A percentile compares a stretch with the other conserved stretches of the same genome.
Evolutionary conservation across 2,888 invertebrate genomes (phyloP).

Genomic region (Andrena bicolor): DNA sequence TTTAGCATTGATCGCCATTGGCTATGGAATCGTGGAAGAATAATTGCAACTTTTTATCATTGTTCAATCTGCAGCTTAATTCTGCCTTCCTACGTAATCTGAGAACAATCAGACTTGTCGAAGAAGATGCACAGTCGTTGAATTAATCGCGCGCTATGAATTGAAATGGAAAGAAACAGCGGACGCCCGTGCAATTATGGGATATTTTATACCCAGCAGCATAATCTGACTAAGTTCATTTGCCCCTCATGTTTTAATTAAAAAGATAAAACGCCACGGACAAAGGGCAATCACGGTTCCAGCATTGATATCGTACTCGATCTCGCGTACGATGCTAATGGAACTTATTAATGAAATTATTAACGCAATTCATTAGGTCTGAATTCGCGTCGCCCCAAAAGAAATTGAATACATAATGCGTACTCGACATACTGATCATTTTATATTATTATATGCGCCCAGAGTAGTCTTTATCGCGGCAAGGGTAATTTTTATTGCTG

Average conservation of each 20-base stretch:
- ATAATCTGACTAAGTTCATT: conserved; percentile 4
- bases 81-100: neutral
- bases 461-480: conserved; percentile 8
- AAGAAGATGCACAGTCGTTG: neutral
- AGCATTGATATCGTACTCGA: neutral
- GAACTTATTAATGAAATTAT: conserved; percentile 13
- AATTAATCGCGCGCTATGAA: neutral
- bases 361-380: conserved; percentile 18
- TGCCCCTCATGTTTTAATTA: conserved; percentile 1
- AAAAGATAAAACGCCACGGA: conserved; percentile 19
- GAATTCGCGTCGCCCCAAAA: neutral
- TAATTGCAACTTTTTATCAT: neutral
- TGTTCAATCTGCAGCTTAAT: neutral
- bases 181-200: neutral
- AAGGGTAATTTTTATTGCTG: conserved; percentile 10
- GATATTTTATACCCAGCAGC: neutral
- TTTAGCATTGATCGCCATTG: conserved; percentile 7
- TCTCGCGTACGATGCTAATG: neutral
- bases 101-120: neutral
- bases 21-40: no score
- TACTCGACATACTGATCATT: conserved; percentile 5
- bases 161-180: no score
- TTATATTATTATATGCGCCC: conserved; percentile 1
- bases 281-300: conserved; percentile 11
- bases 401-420: conserved; percentile 18